A percentile compares a stretch with the other conserved stretches of the same genome.
Evolutionary conservation across 2,888 invertebrate species (phyloP).

Genomic region (Harpalus rufipes): DNA sequence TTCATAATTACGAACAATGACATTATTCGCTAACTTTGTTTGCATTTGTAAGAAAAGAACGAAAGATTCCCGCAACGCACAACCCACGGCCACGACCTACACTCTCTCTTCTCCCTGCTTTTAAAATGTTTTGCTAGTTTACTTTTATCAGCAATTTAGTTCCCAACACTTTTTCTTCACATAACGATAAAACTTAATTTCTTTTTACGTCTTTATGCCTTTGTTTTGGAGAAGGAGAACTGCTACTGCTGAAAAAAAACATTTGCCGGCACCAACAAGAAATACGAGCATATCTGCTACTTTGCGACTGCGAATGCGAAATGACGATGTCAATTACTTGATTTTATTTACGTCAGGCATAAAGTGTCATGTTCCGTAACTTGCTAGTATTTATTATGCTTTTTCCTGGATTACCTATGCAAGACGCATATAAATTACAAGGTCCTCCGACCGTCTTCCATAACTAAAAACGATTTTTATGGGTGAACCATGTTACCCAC

Average conservation of each 20-base stretch:
- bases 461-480: conserved; percentile 30
- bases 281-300: not conserved
- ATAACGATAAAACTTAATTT: conserved; percentile 50
- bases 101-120: conserved; percentile 13
- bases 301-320: not conserved
- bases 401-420: conserved; percentile 51
- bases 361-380: conserved; percentile 40
- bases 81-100: too few relatives aligned
- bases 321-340: conserved; percentile 49
- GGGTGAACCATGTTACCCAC: not conserved
- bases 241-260: not conserved
- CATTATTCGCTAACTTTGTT: conserved; percentile 33
- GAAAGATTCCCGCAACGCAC: not conserved
- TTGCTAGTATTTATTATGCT: conserved; percentile 43
- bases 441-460: not conserved
- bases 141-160: conserved; percentile 53
- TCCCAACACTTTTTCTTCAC: conserved; percentile 30
- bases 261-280: not conserved
- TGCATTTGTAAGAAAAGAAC: conserved; percentile 20
- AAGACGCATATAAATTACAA: conserved; percentile 32
- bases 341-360: conserved; percentile 33
- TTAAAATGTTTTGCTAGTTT: conserved; percentile 54
- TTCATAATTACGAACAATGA: conserved; percentile 41
- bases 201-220: conserved; percentile 46
- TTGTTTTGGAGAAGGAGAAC: not conserved